These are phyloP conservation scores for Saiga tatarica DNA, from an alignment of 2,113 vertebrate genomes.

Conservation along the genomic window DNA sequence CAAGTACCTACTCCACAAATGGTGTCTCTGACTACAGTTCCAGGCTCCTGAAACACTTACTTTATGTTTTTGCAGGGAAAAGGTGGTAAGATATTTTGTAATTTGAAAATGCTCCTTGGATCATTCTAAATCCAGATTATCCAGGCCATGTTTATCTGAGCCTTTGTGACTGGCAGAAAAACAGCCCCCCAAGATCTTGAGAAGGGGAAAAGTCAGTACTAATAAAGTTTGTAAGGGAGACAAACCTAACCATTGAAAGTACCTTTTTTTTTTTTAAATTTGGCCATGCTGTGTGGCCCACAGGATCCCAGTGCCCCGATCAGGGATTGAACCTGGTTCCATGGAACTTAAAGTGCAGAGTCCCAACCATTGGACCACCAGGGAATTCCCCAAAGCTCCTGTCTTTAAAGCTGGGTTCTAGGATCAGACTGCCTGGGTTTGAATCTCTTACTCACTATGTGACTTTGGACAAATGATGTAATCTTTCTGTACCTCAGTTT, in stretches of 20 bases:
- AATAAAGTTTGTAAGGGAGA: background rate
- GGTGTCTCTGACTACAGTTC: background rate
- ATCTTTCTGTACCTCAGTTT: background rate
- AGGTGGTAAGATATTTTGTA: background rate
- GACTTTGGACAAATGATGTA: background rate
- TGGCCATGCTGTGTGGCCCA: no score
- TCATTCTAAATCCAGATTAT: slow-evolving; percentile 1
- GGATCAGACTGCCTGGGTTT: background rate
- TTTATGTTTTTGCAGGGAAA: background rate
- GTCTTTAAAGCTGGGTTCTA: background rate
- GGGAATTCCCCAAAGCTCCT: background rate
- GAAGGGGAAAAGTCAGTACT: background rate
- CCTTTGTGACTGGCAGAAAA: background rate
- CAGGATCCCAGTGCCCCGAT: background rate
- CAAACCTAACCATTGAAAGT: background rate
- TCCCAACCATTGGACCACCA: background rate
- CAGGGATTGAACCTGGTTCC: background rate
- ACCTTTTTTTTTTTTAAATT: background rate
- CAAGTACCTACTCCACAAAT: background rate
- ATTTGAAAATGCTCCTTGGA: background rate
- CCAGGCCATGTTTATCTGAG: background rate
- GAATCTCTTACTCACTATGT: background rate
- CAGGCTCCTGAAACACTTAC: background rate
- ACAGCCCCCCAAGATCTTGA: background rate
- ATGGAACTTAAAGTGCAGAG: background rate